Conservation (phyloP, 2,113 vertebrate species). For the Sterrhoptilus dennistouni region DNA sequence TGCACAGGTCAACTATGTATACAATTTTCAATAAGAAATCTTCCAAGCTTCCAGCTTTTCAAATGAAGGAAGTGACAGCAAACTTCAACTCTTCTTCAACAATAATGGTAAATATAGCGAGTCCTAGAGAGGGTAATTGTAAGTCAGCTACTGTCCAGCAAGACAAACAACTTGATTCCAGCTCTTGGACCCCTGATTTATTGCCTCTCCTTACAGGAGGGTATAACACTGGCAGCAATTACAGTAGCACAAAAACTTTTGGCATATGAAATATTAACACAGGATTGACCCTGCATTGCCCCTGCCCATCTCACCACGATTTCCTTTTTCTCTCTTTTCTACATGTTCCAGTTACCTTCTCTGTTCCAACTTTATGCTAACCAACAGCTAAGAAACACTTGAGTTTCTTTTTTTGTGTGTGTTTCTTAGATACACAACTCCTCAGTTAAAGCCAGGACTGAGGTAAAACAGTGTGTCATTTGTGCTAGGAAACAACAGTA, state of each 20-base stretch:
- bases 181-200: conserved; percentile 64
- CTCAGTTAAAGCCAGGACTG: conserved; percentile 84
- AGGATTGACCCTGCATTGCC: conserved; percentile 71
- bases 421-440: conserved; percentile 72
- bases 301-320: conserved; percentile 38
- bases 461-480: conserved; percentile 89
- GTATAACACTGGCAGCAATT: conserved; percentile 78
- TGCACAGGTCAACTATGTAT: conserved; percentile 67
- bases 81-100: conserved; percentile 62
- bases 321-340: conserved; percentile 33
- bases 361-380: conserved; percentile 36
- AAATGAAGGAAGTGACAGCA: conserved; percentile 49
- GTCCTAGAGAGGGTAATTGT: conserved; percentile 61
- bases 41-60: conserved; percentile 69
- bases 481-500: conserved; percentile 88
- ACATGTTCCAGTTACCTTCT: conserved; percentile 31
- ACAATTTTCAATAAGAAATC: conserved; percentile 67
- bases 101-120: conserved; percentile 54
- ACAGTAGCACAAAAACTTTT: conserved; percentile 78
- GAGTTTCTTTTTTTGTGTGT: neutral
- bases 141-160: conserved; percentile 55
- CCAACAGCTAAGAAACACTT: conserved; percentile 55
- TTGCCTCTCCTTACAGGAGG: conserved; percentile 72
- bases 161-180: conserved; percentile 49
- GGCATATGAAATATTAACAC: conserved; percentile 81